phyloP scores from a whole-genome alignment of 2,888 invertebrate genomes.

The Hedychridium roseum region DNA sequence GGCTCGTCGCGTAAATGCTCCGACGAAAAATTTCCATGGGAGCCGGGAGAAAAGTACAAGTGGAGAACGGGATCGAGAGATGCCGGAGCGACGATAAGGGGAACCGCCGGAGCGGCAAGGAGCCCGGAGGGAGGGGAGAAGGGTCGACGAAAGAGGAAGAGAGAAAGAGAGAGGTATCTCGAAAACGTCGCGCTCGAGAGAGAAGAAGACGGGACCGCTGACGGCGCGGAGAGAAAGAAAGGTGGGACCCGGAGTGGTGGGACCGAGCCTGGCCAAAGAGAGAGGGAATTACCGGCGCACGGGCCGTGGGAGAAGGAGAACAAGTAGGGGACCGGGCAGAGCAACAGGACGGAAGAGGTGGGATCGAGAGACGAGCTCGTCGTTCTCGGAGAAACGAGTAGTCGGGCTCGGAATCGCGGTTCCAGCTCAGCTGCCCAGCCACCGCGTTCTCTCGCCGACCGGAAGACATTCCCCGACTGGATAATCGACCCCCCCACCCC shows the following conservation, averaged over 20 bases:
- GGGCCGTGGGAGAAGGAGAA: neutral
- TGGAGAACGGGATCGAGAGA: neutral
- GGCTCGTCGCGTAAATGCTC: no score
- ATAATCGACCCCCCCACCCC: no score
- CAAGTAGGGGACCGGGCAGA: neutral
- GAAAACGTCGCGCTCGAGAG: slow-evolving; percentile 10
- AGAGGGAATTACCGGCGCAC: no score
- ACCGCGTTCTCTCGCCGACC: no score
- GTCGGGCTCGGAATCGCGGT: slow-evolving; percentile 33
- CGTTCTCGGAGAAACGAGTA: slow-evolving; percentile 25
- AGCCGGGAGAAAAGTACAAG: neutral
- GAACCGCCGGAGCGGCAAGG: neutral
- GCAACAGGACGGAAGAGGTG: neutral
- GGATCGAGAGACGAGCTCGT: slow-evolving; percentile 3
- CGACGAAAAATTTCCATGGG: no score
- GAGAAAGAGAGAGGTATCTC: neutral
- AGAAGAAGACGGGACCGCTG: neutral
- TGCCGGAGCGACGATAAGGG: neutral
- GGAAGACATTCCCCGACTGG: no score
- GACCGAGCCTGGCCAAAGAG: no score
- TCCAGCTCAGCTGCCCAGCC: slow-evolving; percentile 25
- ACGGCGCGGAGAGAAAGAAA: no score
- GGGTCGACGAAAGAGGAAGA: slow-evolving; percentile 3
- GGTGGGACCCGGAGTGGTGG: no score
- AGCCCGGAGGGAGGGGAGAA: neutral